Percentiles rank a stretch among this genome's conserved stretches.
These are phyloP conservation scores for Andrena hattorfiana DNA, from an alignment of 2,888 invertebrate species.

Conservation along the genomic window DNA sequence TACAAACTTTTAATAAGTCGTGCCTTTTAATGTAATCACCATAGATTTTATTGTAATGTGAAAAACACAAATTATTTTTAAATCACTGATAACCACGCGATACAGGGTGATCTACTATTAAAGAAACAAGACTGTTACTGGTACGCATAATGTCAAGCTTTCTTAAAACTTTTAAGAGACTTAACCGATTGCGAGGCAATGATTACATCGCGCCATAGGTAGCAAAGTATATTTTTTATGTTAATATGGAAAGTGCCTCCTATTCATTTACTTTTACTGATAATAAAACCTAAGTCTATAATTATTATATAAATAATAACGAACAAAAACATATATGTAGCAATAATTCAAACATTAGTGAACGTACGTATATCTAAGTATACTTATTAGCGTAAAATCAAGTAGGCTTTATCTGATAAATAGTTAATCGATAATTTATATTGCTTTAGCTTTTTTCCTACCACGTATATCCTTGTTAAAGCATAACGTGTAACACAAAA, in stretches of 20 bases:
- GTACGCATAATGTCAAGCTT: conserved; percentile 67
- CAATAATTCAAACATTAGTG: conserved; percentile 49
- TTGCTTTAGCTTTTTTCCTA: conserved; percentile 69
- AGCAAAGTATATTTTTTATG: conserved; percentile 66
- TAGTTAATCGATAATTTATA: conserved; percentile 64
- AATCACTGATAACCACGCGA: conserved; percentile 74
- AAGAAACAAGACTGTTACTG: conserved; percentile 74
- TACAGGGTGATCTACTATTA: conserved; percentile 75
- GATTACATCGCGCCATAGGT: conserved; percentile 52
- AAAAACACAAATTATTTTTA: conserved; percentile 79
- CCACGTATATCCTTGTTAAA: conserved; percentile 66
- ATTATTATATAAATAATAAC: conserved; percentile 50
- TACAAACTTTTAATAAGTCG: conserved; percentile 81
- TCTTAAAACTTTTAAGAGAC: conserved; percentile 62
- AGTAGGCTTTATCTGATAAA: conserved; percentile 61
- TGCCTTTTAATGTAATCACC: conserved; percentile 81
- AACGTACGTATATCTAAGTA: conserved; percentile 35
- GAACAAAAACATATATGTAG: conserved; percentile 44
- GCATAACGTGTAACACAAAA: conserved; percentile 65
- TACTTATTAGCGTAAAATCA: conserved; percentile 51
- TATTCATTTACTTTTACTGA: conserved; percentile 75
- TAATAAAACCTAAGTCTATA: conserved; percentile 52
- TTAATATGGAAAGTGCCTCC: conserved; percentile 74
- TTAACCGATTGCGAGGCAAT: conserved; percentile 54
- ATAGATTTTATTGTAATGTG: conserved; percentile 79